Conservation (phyloP, 2,888 invertebrate genomes). For the Oligia fasciuncula region DNA sequence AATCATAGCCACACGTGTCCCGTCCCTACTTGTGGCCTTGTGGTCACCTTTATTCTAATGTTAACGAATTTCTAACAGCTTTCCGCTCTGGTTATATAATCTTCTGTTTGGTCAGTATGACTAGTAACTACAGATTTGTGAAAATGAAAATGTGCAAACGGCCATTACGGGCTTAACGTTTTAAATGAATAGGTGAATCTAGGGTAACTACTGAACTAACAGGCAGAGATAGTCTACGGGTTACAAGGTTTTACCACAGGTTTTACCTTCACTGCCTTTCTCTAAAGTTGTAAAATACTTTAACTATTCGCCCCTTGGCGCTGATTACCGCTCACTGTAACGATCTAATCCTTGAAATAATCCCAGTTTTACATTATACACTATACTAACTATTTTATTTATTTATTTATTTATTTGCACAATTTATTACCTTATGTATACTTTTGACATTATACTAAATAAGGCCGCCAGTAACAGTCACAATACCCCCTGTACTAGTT, state of each 20-base stretch:
- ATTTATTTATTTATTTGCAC: too few relatives aligned
- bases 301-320: constrained; percentile 46
- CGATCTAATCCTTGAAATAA: constrained; percentile 54
- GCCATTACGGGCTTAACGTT: constrained; percentile 10
- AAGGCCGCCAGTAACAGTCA: too few relatives aligned
- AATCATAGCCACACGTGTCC: constrained; percentile 43
- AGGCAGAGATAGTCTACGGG: constrained; percentile 12
- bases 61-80: constrained; percentile 23
- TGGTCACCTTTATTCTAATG: constrained; percentile 24
- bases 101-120: constrained; percentile 31
- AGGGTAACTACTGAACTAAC: constrained; percentile 29
- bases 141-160: constrained; percentile 17
- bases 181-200: constrained; percentile 13
- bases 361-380: constrained; percentile 30
- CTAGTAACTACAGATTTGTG: constrained; percentile 20
- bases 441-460: too few relatives aligned
- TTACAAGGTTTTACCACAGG: constrained; percentile 45
- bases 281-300: constrained; percentile 50
- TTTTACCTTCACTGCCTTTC: constrained; percentile 38
- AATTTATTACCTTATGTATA: too few relatives aligned
- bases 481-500: too few relatives aligned
- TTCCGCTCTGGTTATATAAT: constrained; percentile 7
- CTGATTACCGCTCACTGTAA: constrained; percentile 53
- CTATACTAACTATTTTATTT: constrained; percentile 34
- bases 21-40: constrained; percentile 10